phyloP scores from a whole-genome alignment of 1,140 invertebrate species.

The silkworm (Bombyx mori) region ASM3026992v2 NC_085115.1:6005001-6005500 shows the following conservation, averaged over 20 bases:
- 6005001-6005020: slow-evolving; percentile 6
- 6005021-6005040: slow-evolving; percentile 2
- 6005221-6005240: not conserved
- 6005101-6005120: slow-evolving; percentile 35
- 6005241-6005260: no score
- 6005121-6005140: slow-evolving; percentile 25
- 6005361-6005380: not conserved
- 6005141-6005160: slow-evolving; percentile 26
- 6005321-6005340: no score
- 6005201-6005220: not conserved
- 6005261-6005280: no score
- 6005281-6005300: no score
- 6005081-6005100: slow-evolving; percentile 42
- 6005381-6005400: not conserved
- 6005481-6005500: no score
- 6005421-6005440: no score
- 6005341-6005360: not conserved
- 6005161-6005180: slow-evolving; percentile 34
- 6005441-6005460: no score
- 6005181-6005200: slow-evolving; percentile 60
- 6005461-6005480: no score
- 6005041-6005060: not conserved
- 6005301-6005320: no score
- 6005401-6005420: no score
- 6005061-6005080: slow-evolving; percentile 18